Evolutionary conservation across 2,113 vertebrate species (phyloP).

Genomic region (cattle (Bos taurus)): ARS-UCD2.0 NC_037345.1:13494501-13495000

Average conservation of each 20-base stretch:
- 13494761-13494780: not conserved
- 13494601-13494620: not conserved
- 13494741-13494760: not conserved
- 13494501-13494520: rapidly evolving
- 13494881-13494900: not conserved
- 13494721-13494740: rapidly evolving
- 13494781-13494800: rapidly evolving
- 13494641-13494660: not conserved
- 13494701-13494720: too few species aligned
- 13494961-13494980: not conserved
- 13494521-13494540: not conserved
- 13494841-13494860: not conserved
- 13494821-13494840: not conserved
- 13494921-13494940: not conserved
- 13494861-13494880: not conserved
- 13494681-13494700: rapidly evolving
- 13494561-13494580: rapidly evolving
- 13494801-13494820: not conserved
- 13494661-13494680: not conserved
- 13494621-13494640: not conserved
- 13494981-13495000: not conserved
- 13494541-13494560: not conserved
- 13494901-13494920: not conserved
- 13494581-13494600: not conserved
- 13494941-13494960: too few species aligned